Percentiles rank a stretch among this genome's conserved stretches.
Conservation (phyloP, 1,140 invertebrate genomes). For the Penaeus chinensis region DNA sequence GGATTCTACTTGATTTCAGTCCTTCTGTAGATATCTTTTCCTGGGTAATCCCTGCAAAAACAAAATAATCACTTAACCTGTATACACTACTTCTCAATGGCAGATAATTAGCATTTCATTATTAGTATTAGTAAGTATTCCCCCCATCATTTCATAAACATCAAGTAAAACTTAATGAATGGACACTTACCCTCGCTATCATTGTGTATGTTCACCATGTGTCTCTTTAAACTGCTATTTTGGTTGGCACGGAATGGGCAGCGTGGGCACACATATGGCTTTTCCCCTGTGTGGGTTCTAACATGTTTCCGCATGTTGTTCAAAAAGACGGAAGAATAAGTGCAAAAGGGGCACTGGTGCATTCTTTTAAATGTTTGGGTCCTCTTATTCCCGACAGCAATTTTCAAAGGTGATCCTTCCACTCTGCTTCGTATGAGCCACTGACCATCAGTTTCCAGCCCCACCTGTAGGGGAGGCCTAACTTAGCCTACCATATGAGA, state of each 20-base stretch:
- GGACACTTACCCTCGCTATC: slow-evolving; percentile 16
- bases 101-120: too few relatives aligned
- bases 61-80: too few relatives aligned
- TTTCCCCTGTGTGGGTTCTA: slow-evolving; percentile 47
- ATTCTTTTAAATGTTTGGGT: slow-evolving; percentile 14
- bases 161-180: too few relatives aligned
- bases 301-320: slow-evolving; percentile 47
- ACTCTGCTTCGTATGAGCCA: slow-evolving; percentile 17
- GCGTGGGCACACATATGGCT: slow-evolving; percentile 23
- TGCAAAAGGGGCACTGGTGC: slow-evolving; percentile 43
- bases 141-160: too few relatives aligned
- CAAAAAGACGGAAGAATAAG: slow-evolving; percentile 23
- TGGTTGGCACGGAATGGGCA: slow-evolving; percentile 42
- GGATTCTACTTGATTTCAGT: too few relatives aligned
- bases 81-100: too few relatives aligned
- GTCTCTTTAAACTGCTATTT: slow-evolving; percentile 51
- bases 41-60: too few relatives aligned
- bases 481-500: slow-evolving; percentile 37
- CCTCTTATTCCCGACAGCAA: background rate
- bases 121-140: too few relatives aligned
- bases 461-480: slow-evolving; percentile 43
- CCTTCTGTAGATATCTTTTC: too few relatives aligned
- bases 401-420: background rate
- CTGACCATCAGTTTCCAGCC: slow-evolving; percentile 35
- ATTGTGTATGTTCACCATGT: slow-evolving; percentile 40